Percentiles rank a stretch among this genome's conserved stretches.
phyloP scores from a whole-genome alignment of 2,797 vertebrate species.

The Hephaestus fuliginosus region DNA sequence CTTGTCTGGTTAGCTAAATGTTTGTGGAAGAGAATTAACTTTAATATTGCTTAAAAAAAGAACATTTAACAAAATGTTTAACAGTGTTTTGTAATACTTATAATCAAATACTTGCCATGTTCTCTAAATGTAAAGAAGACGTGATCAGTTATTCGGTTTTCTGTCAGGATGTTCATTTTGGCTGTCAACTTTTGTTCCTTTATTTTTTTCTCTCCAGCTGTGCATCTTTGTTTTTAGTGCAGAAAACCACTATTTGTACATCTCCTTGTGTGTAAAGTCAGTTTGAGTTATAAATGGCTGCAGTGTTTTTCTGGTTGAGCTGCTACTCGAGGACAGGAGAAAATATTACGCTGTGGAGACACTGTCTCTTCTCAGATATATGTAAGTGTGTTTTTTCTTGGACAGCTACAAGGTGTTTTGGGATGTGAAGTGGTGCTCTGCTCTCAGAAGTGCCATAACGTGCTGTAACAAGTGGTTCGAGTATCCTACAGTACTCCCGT shows the following conservation, averaged over 20 bases:
- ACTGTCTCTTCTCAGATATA: background rate
- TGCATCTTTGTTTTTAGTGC: slow-evolving; percentile 8
- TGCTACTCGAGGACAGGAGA: background rate
- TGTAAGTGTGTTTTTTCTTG: background rate
- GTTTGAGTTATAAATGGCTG: background rate
- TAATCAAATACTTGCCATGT: background rate
- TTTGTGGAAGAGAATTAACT: no score
- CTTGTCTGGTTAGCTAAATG: no score
- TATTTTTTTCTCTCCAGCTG: background rate
- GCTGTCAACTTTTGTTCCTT: background rate
- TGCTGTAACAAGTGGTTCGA: background rate
- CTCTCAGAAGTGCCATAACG: background rate
- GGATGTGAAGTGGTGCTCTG: background rate
- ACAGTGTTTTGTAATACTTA: background rate
- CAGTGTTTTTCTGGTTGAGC: background rate
- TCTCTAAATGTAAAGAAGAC: no score
- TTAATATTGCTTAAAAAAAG: no score
- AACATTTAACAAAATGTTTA: background rate
- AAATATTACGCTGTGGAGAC: background rate
- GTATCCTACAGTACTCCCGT: background rate
- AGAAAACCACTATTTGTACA: background rate
- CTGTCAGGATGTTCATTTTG: slow-evolving; percentile 7
- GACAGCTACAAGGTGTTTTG: slow-evolving; percentile 12
- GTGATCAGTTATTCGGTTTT: no score
- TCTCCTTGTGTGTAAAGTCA: background rate